Percentiles rank a stretch among this genome's conserved stretches.
Conservation (phyloP, 2,113 vertebrate genomes). For the Sturnus vulgaris region DNA sequence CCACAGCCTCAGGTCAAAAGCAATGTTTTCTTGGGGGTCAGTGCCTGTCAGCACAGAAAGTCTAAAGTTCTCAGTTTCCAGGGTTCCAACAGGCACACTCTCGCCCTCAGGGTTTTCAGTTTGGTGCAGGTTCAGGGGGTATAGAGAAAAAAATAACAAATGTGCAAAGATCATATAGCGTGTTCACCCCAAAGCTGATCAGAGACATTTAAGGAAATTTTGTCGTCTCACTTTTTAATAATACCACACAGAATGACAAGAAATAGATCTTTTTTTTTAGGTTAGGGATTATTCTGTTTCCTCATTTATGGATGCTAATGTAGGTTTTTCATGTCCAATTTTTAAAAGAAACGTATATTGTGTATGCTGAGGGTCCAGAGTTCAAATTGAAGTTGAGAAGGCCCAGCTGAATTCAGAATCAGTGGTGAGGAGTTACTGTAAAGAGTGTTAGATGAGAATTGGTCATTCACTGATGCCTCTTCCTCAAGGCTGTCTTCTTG, state of each 20-base stretch:
- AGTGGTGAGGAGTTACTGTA: not conserved
- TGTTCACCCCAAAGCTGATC: not conserved
- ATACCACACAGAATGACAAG: not conserved
- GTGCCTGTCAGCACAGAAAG: too few relatives aligned
- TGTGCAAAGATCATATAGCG: not conserved
- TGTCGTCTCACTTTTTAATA: not conserved
- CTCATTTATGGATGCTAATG: not conserved
- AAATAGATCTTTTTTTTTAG: not conserved
- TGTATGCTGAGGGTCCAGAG: not conserved
- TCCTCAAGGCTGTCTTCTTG: not conserved
- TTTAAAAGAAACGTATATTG: not conserved
- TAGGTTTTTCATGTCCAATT: not conserved
- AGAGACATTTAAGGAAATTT: not conserved
- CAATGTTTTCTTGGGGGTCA: too few relatives aligned
- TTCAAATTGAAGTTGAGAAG: not conserved
- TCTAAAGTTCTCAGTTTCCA: too few relatives aligned
- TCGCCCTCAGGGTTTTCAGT: not conserved
- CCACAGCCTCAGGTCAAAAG: too few relatives aligned
- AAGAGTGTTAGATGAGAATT: not conserved
- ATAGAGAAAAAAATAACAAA: not conserved
- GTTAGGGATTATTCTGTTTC: not conserved
- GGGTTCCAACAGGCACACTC: not conserved
- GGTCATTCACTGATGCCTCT: not conserved
- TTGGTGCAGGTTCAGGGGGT: not conserved
- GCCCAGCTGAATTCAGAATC: not conserved